A percentile compares a stretch with the other conserved stretches of the same genome.
These are phyloP conservation scores for Neodontobutis hainanensis DNA, from an alignment of 2,113 vertebrate genomes.

Conservation along the genomic window DNA sequence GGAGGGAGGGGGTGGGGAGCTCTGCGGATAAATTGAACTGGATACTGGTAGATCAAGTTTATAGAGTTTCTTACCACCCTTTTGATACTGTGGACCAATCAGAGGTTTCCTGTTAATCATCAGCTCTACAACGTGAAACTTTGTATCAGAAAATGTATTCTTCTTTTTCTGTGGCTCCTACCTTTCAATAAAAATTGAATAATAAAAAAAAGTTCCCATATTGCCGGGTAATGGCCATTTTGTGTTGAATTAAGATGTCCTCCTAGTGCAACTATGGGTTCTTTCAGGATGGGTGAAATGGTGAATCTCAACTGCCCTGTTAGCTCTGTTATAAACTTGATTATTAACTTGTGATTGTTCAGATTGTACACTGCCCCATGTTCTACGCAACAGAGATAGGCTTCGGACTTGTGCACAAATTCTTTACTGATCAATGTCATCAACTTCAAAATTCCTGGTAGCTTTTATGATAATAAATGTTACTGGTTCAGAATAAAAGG, in stretches of 20 bases:
- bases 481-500: background rate
- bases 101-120: conserved; percentile 50
- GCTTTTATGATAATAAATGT: conserved; percentile 6
- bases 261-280: no score
- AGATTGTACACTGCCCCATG: background rate
- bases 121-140: conserved; percentile 28
- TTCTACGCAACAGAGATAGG: no score
- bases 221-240: no score
- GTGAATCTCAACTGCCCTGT: no score
- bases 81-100: conserved; percentile 27
- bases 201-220: no score
- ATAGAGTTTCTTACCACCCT: conserved; percentile 43
- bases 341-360: background rate
- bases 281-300: no score
- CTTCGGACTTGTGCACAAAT: no score
- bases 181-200: no score
- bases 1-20: background rate
- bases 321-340: no score
- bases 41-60: conserved; percentile 42
- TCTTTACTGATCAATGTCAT: background rate
- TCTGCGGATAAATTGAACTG: background rate
- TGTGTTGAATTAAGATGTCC: no score
- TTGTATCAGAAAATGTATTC: conserved; percentile 38
- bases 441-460: conserved; percentile 15
- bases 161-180: conserved; percentile 18